Evolutionary conservation across 1,140 invertebrate species (phyloP).

Genomic region (Aphaenogaster floridana): DNA sequence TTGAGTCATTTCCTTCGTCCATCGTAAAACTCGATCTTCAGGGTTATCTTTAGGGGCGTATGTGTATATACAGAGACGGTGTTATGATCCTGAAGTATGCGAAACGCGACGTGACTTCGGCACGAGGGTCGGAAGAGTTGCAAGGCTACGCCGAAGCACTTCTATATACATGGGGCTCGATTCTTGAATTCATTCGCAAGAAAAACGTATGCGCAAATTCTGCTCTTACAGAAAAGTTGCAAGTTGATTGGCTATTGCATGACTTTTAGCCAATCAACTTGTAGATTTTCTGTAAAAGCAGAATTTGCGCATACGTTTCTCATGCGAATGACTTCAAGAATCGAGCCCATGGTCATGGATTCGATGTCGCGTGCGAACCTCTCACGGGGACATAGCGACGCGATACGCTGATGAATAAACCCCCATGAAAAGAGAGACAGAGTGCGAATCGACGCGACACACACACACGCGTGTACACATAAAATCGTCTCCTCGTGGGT

Average conservation of each 20-base stretch:
- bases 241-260: too few relatives aligned
- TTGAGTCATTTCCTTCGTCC: neutral
- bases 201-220: too few relatives aligned
- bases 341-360: neutral
- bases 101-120: neutral
- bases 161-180: neutral
- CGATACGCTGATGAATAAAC: conserved; percentile 66
- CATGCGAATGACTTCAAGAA: too few relatives aligned
- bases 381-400: conserved; percentile 55
- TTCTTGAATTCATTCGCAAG: too few relatives aligned
- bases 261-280: too few relatives aligned
- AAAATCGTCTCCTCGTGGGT: conserved; percentile 63
- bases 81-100: neutral
- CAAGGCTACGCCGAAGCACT: conserved; percentile 17
- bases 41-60: neutral
- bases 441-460: conserved; percentile 24
- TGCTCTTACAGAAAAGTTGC: too few relatives aligned
- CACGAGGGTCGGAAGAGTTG: conserved; percentile 22
- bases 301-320: too few relatives aligned
- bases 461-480: neutral
- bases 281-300: too few relatives aligned
- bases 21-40: conserved; percentile 29
- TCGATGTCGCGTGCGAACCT: conserved; percentile 61
- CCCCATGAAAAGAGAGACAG: conserved; percentile 59
- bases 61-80: neutral